Evolutionary conservation across 2,797 vertebrate species (phyloP).

Genomic region (Pogoniulus pusillus): DNA sequence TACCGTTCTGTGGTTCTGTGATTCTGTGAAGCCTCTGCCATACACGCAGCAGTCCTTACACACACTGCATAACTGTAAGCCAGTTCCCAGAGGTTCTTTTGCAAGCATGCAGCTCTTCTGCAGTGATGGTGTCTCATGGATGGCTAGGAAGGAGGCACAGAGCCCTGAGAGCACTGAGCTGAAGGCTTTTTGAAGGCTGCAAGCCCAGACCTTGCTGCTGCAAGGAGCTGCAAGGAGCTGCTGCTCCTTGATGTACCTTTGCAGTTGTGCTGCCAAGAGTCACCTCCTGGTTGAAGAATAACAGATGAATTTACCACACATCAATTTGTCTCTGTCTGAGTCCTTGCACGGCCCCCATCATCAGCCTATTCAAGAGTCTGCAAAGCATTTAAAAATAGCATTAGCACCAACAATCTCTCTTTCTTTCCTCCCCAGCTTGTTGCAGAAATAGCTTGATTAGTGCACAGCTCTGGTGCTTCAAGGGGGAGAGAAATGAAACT

Average conservation of each 20-base stretch:
- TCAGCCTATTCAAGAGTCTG: conserved; percentile 59
- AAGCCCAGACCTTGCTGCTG: not conserved
- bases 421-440: conserved; percentile 55
- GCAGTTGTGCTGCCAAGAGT: not conserved
- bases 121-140: not conserved
- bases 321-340: conserved; percentile 60
- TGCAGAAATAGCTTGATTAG: conserved; percentile 74
- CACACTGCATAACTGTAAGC: accelerated
- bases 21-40: not conserved
- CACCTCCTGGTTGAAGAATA: not conserved
- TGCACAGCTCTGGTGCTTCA: conserved; percentile 54
- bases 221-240: too few species aligned
- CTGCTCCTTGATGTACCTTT: not conserved
- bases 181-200: accelerated
- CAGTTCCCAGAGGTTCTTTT: accelerated
- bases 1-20: too few species aligned
- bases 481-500: conserved; percentile 52
- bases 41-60: accelerated
- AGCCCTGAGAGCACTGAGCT: not conserved
- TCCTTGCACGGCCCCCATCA: conserved; percentile 40
- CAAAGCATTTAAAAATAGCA: conserved; percentile 73
- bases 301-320: conserved; percentile 48
- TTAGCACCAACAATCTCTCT: conserved; percentile 64
- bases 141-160: not conserved
- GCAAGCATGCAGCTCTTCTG: not conserved